Evolutionary conservation across 1,140 invertebrate species (phyloP).

Genomic region (Calephelis virginiensis): DNA sequence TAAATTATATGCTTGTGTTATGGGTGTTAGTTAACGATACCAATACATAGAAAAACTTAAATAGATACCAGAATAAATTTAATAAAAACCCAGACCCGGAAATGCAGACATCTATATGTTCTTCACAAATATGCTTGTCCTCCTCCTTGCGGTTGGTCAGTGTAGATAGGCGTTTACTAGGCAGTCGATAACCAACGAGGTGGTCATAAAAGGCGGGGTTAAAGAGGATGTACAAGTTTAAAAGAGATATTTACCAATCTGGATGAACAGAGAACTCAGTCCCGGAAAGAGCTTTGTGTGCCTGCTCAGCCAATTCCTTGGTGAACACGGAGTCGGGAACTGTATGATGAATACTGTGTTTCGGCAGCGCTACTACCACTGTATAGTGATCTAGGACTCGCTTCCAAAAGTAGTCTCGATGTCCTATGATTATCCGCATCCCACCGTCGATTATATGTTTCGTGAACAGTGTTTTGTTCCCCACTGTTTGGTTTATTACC

Average conservation of each 20-base stretch:
- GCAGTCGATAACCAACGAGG: too few relatives aligned
- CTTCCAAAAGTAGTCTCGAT: constrained; percentile 56
- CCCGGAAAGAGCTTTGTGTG: constrained; percentile 41
- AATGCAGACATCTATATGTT: too few relatives aligned
- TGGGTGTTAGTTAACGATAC: too few relatives aligned
- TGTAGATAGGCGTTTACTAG: too few relatives aligned
- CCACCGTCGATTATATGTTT: constrained; percentile 57
- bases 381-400: constrained; percentile 63
- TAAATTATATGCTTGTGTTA: too few relatives aligned
- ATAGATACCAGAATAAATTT: too few relatives aligned
- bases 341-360: constrained; percentile 38
- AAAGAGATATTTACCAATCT: constrained; percentile 49
- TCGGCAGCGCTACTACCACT: constrained; percentile 51
- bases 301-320: constrained; percentile 49
- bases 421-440: constrained; percentile 34
- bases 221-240: not conserved
- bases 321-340: constrained; percentile 45
- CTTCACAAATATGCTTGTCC: too few relatives aligned
- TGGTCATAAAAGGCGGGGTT: too few relatives aligned
- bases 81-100: too few relatives aligned
- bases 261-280: constrained; percentile 61
- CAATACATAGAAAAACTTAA: too few relatives aligned
- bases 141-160: too few relatives aligned
- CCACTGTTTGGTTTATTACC: constrained; percentile 44
- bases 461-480: constrained; percentile 46